Conservation (phyloP, 2,113 vertebrate genomes). For the western clawed frog (Xenopus tropicalis) region UCB_Xtro_10.0 CM004443.2:86251501-86252000, state of each 20-base stretch:
- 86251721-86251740: slow-evolving; percentile 46
- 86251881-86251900: not conserved
- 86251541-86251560: slow-evolving; percentile 62
- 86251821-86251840: slow-evolving; percentile 27
- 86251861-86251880: slow-evolving; percentile 43
- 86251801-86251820: not conserved
- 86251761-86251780: not conserved
- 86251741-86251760: slow-evolving; percentile 56
- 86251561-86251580: slow-evolving; percentile 66
- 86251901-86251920: no score
- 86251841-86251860: slow-evolving; percentile 52
- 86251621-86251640: slow-evolving; percentile 51
- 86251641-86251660: slow-evolving; percentile 48
- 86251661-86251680: slow-evolving; percentile 4
- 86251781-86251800: no score
- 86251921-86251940: no score
- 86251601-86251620: slow-evolving; percentile 12
- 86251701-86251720: slow-evolving; percentile 48
- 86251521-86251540: slow-evolving; percentile 73
- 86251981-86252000: no score
- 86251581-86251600: slow-evolving; percentile 50
- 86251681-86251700: slow-evolving; percentile 50
- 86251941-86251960: no score
- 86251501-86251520: slow-evolving; percentile 62
- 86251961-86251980: no score